Evolutionary conservation across 2,113 vertebrate species (phyloP), one percentile per base, ranked within the genome.

Genomic region (Tenrec ecaudatus): DNA sequence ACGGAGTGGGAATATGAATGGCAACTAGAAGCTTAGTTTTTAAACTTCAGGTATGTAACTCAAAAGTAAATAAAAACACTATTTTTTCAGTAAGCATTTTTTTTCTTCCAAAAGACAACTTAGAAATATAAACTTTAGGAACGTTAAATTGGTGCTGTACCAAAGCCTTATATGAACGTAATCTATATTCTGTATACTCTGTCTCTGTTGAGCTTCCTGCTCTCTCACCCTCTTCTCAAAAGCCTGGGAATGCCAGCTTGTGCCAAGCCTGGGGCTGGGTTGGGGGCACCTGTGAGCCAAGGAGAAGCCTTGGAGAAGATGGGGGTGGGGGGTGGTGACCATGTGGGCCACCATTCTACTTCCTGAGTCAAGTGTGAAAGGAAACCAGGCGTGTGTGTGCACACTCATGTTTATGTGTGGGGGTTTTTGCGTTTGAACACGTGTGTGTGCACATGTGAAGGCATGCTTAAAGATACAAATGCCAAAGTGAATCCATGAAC

Each of bases 101-200:
- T 96, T 96, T 95, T 85, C 96, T 98, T 97, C 97, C 97, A 96
- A 98, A 97, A 97, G 89, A 98, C 86, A 92, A 97, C 97, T 97
- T 97, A 97, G 97, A 97, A 97, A 96, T 97, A 97, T 92, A 92
- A 84, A 98, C 96, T 97, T 96, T 95, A 97, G 90, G 95, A 98
- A 92, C 97, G 97, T 97, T 95, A 97, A 95, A 91, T 86, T 96
- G 98, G 98, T 98, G 98, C 98, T 98, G 98, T 98, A 98, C 98
- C 98, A 98, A 98, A 98, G 98, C 98, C 98, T 98, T 98, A 98
- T 94, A 97, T 27, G 79, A 97, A 98, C 97, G 97, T 97, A 97
- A 33, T 97, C 97, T 93, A 81, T 69, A 93, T 95, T 98, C 97
- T 98, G 77, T 97, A 78, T 96, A 94, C 97, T 97, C 97, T 97